A percentile compares a stretch with the other conserved stretches of the same genome.
Conservation (phyloP, 2,113 vertebrate species). For the Syngnathus typhle region DNA sequence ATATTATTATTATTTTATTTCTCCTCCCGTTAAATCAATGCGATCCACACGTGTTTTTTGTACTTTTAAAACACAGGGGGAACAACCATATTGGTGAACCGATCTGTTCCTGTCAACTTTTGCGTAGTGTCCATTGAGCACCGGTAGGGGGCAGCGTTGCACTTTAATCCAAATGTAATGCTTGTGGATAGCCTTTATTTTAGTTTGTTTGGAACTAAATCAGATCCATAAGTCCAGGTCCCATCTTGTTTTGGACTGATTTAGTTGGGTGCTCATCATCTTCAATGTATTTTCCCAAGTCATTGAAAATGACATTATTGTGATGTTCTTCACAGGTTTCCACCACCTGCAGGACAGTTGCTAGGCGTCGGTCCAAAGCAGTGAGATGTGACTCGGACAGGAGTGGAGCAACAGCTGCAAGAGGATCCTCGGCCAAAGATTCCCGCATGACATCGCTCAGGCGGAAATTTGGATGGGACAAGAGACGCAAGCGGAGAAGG, state of each 20-base stretch:
- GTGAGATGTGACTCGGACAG: constrained; percentile 81
- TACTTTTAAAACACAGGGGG: not conserved
- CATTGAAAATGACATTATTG: constrained; percentile 47
- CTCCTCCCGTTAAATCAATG: not conserved
- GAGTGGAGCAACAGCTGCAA: constrained; percentile 79
- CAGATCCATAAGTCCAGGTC: not conserved
- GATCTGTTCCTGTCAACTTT: too few relatives aligned
- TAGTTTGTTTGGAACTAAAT: too few relatives aligned
- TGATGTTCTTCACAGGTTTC: constrained; percentile 42
- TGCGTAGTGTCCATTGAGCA: not conserved
- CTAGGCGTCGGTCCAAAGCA: constrained; percentile 83
- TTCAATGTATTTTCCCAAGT: constrained; percentile 23
- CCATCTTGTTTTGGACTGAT: not conserved
- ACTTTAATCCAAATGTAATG: not conserved
- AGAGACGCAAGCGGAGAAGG: constrained; percentile 74
- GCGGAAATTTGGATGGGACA: constrained; percentile 70
- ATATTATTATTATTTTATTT: too few relatives aligned
- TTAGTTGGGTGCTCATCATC: constrained; percentile 1
- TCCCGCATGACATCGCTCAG: constrained; percentile 86
- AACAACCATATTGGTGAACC: not conserved
- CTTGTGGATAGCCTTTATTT: not conserved
- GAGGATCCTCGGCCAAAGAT: constrained; percentile 78
- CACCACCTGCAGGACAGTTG: constrained; percentile 72
- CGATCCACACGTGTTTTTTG: too few relatives aligned
- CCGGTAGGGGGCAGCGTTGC: not conserved